Conservation (phyloP, 2,797 vertebrate species). For the Danio kyathit region DNA sequence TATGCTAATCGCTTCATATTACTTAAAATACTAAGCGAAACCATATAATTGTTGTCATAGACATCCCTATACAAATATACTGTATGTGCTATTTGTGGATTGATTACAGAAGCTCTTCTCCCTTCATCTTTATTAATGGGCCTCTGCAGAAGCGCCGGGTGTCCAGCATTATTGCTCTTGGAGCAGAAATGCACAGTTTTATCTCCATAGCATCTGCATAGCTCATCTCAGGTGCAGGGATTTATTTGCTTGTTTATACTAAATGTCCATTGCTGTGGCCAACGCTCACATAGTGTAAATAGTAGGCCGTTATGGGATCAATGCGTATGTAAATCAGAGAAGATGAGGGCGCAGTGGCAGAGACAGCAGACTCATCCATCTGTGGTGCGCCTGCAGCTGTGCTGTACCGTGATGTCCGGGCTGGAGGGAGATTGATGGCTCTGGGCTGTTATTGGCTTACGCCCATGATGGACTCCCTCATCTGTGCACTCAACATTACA, state of each 20-base stretch:
- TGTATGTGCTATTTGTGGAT: slow-evolving; percentile 32
- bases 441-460: slow-evolving; percentile 42
- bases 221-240: slow-evolving; percentile 20
- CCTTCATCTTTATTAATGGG: neutral
- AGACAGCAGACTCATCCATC: slow-evolving; percentile 45
- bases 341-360: slow-evolving; percentile 33
- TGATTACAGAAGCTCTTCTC: slow-evolving; percentile 41
- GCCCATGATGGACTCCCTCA: slow-evolving; percentile 44
- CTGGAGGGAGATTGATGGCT: slow-evolving; percentile 50
- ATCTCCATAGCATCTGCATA: slow-evolving; percentile 39
- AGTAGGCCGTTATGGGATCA: slow-evolving; percentile 46
- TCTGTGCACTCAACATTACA: slow-evolving; percentile 13
- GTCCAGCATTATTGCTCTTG: slow-evolving; percentile 6
- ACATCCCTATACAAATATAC: neutral
- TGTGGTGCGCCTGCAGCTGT: slow-evolving; percentile 24
- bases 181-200: slow-evolving; percentile 43
- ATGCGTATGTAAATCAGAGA: slow-evolving; percentile 59
- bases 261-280: slow-evolving; percentile 9
- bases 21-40: slow-evolving; percentile 1
- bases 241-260: slow-evolving; percentile 53
- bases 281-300: slow-evolving; percentile 20
- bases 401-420: slow-evolving; percentile 7
- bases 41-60: slow-evolving; percentile 45
- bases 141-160: neutral
- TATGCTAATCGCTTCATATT: neutral